Evolutionary conservation across 2,113 vertebrate species (phyloP).

Genomic region (Columba janthina): DNA sequence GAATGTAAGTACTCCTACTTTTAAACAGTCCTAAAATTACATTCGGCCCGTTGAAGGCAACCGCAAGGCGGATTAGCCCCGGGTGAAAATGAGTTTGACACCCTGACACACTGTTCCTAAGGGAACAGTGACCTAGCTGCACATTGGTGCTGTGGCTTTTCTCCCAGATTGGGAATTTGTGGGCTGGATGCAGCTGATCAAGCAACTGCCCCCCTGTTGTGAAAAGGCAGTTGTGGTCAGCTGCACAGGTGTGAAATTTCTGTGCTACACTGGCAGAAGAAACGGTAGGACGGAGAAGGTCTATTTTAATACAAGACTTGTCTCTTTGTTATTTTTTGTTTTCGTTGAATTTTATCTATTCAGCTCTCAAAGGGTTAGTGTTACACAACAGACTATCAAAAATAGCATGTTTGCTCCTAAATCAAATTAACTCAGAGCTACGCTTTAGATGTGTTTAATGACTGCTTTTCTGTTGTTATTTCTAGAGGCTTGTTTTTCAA

Average conservation of each 20-base stretch:
- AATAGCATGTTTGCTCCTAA: background rate
- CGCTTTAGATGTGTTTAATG: background rate
- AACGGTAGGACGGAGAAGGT: background rate
- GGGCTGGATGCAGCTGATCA: background rate
- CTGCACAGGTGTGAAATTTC: background rate
- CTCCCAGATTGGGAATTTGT: background rate
- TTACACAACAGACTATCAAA: background rate
- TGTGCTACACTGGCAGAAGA: background rate
- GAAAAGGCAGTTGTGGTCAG: background rate
- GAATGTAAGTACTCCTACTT: too few species aligned
- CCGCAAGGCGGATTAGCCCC: too few species aligned
- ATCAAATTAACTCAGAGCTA: background rate
- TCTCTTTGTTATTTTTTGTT: background rate
- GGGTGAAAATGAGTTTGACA: too few species aligned
- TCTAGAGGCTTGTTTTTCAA: background rate
- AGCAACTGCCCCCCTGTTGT: background rate
- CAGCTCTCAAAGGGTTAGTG: background rate
- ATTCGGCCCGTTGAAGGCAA: too few species aligned
- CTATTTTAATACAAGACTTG: background rate
- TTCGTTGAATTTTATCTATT: background rate
- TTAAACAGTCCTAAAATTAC: too few species aligned
- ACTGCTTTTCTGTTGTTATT: background rate
- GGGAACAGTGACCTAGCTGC: too few species aligned
- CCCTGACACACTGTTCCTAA: too few species aligned
- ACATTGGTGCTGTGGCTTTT: background rate